A percentile compares a stretch with the other conserved stretches of the same genome.
Conservation (phyloP, 2,113 vertebrate species). For the Pithys albifrons region DNA sequence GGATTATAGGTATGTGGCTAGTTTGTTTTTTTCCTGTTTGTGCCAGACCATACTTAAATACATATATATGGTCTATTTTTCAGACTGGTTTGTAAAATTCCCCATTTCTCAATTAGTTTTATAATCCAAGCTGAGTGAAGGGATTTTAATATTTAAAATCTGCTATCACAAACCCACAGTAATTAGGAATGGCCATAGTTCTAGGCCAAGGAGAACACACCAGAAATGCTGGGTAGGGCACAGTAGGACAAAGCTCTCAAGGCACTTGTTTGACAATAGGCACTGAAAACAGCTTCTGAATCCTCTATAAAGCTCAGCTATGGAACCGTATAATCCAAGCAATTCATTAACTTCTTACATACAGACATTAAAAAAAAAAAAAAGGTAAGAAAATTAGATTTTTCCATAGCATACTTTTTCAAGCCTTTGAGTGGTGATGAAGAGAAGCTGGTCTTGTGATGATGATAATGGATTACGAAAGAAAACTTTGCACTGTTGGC, state of each 20-base stretch:
- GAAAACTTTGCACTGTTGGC: not conserved
- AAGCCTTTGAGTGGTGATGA: not conserved
- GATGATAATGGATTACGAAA: not conserved
- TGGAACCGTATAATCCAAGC: not conserved
- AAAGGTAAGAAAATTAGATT: not conserved
- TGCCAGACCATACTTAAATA: not conserved
- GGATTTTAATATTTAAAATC: not conserved
- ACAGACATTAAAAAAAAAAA: not conserved
- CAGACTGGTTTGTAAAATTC: not conserved
- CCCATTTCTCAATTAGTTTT: not conserved
- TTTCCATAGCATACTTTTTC: not conserved
- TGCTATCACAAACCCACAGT: not conserved
- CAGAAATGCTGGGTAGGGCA: not conserved
- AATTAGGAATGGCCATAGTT: not conserved
- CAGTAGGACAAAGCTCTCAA: not conserved
- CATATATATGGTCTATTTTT: not conserved
- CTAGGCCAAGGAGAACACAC: not conserved
- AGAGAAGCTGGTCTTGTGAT: conserved; percentile 18
- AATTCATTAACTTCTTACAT: not conserved
- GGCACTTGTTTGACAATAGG: not conserved
- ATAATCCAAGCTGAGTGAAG: not conserved
- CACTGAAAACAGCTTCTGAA: not conserved
- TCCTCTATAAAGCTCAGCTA: not conserved
- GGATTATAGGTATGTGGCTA: not conserved
- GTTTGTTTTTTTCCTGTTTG: not conserved